Evolutionary conservation across 1,140 invertebrate species (phyloP).

Genomic region (Diachasma alloeum): DNA sequence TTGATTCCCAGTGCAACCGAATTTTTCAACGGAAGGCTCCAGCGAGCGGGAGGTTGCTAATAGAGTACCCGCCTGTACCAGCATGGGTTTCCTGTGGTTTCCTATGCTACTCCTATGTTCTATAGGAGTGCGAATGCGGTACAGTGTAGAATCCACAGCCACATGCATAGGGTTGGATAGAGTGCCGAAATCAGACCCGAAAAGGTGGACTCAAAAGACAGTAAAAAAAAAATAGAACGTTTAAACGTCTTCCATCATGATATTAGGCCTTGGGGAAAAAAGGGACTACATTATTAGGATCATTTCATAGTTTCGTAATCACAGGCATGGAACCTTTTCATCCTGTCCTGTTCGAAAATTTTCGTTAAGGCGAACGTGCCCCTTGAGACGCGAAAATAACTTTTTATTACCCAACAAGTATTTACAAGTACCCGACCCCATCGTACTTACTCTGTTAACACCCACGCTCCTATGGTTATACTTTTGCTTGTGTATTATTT

Average conservation of each 20-base stretch:
- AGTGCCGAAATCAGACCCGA: background rate
- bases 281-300: constrained; percentile 31
- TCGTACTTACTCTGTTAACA: constrained; percentile 22
- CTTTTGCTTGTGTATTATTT: constrained; percentile 16
- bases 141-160: too few relatives aligned
- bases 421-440: background rate
- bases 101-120: too few relatives aligned
- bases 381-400: background rate
- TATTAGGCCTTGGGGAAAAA: constrained; percentile 10
- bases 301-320: constrained; percentile 29
- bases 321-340: background rate
- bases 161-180: too few relatives aligned
- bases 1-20: too few relatives aligned
- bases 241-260: constrained; percentile 18
- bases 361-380: background rate
- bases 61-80: too few relatives aligned
- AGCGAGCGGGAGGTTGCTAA: too few relatives aligned
- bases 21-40: too few relatives aligned
- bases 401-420: background rate
- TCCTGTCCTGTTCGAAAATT: background rate
- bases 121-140: too few relatives aligned
- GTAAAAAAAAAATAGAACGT: constrained; percentile 17
- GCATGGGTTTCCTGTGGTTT: too few relatives aligned
- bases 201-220: constrained; percentile 3
- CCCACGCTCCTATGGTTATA: constrained; percentile 8